Evolutionary conservation across 1,140 invertebrate genomes (phyloP), one percentile per base, ranked within the genome.

Genomic region (Tetraneura akinire): DNA sequence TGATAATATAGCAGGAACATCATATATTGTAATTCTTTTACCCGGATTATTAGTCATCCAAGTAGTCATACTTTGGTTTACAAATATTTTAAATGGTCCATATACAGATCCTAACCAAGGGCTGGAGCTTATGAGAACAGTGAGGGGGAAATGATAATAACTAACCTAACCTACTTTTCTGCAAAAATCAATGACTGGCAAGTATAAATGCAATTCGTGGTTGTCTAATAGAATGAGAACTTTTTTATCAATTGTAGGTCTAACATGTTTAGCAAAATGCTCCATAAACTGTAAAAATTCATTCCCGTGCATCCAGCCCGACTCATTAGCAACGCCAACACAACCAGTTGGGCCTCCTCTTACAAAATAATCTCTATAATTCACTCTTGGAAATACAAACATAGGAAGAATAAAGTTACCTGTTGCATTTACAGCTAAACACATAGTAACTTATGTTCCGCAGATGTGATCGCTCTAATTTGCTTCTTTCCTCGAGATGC

Each of bases 281-380:
- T 85, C 70, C 45, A 87, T 73, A 74, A 85, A 84, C 64, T 81
- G 64, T 37, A 86, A 32, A 84, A 88, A 89, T 80, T 85, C 81
- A 13, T 83, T 81, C n/a, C 81, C 82, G 14, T 82, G 87, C 84
- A 88, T 88, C 86, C 87, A 88, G 1, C 87, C 88, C 82, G 82
- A 85, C 73, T 53, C 82, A 82, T 85, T 84, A 3, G 86, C 85
- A 42, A 82, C 81, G n/a, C n/a, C n/a, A n/a, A n/a, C n/a, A n/a
- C n/a, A n/a, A n/a, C n/a, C n/a, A n/a, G n/a, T n/a, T n/a, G n/a
- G n/a, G n/a, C n/a, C n/a, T n/a, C n/a, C n/a, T n/a, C n/a, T n/a
- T n/a, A n/a, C n/a, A n/a, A n/a, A n/a, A n/a, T n/a, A n/a, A n/a
- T n/a, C n/a, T n/a, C n/a, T n/a, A n/a, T n/a, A n/a, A n/a, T n/a